phyloP scores from a whole-genome alignment of 2,888 invertebrate species.

The Lepidocyrtoides sp. region DNA sequence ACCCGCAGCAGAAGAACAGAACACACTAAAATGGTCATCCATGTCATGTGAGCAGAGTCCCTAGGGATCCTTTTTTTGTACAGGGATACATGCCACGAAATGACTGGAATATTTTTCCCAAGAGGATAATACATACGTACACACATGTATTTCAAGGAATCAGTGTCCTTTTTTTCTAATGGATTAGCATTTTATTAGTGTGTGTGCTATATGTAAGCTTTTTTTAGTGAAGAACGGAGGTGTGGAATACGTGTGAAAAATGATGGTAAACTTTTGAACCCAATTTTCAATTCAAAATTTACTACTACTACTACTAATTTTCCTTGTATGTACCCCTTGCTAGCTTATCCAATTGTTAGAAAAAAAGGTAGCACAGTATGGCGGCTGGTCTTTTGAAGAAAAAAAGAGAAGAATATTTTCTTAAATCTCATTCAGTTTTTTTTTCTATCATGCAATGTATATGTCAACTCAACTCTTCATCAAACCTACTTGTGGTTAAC shows the following conservation, averaged over 20 bases:
- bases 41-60: constrained; percentile 32
- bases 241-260: neutral
- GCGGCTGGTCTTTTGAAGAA: neutral
- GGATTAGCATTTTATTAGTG: neutral
- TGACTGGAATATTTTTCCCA: neutral
- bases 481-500: neutral
- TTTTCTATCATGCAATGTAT: too few relatives aligned
- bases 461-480: neutral
- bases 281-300: neutral
- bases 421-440: neutral
- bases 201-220: neutral
- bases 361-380: neutral
- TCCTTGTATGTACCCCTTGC: too few relatives aligned
- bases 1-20: too few relatives aligned
- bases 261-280: neutral
- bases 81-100: neutral
- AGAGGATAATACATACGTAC: neutral
- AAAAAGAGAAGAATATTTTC: neutral
- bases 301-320: neutral
- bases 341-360: too few relatives aligned
- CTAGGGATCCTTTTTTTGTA: neutral
- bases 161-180: neutral
- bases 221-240: neutral
- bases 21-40: constrained; percentile 8
- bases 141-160: neutral